Evolutionary conservation across 2,113 vertebrate species (phyloP).

Genomic region (Daubentonia madagascariensis): DNA sequence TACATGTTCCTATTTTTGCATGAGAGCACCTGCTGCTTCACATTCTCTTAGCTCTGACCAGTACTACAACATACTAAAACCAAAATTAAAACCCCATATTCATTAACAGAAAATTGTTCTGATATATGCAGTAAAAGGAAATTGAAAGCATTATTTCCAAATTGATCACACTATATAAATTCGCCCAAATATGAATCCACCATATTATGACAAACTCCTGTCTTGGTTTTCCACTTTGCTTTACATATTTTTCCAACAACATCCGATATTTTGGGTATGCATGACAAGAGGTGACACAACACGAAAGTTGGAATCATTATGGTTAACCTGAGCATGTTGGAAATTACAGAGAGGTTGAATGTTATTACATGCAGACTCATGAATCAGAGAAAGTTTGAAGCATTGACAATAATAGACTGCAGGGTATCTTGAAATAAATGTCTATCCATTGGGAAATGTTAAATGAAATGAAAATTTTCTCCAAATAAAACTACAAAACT

Average conservation of each 20-base stretch:
- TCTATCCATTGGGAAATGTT: background rate
- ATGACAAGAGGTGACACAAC: background rate
- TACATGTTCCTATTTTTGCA: background rate
- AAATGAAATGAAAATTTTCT: background rate
- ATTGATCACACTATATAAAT: background rate
- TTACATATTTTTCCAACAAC: background rate
- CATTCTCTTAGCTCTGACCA: background rate
- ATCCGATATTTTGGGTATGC: background rate
- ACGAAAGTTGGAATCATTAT: background rate
- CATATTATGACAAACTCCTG: background rate
- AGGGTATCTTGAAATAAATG: background rate
- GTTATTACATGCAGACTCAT: background rate
- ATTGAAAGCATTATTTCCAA: background rate
- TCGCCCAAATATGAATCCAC: background rate
- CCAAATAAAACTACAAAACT: background rate
- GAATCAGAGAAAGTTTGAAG: background rate
- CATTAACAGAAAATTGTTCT: background rate
- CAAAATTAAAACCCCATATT: background rate
- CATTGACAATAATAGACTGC: background rate
- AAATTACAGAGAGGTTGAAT: background rate
- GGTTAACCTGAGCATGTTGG: background rate
- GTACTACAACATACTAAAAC: background rate
- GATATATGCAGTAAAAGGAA: background rate
- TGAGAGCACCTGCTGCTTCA: fast-evolving
- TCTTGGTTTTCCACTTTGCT: background rate